These are phyloP conservation scores for Oscheius sp. DNA, from an alignment of 1,140 invertebrate genomes.

Conservation along the genomic window DNA sequence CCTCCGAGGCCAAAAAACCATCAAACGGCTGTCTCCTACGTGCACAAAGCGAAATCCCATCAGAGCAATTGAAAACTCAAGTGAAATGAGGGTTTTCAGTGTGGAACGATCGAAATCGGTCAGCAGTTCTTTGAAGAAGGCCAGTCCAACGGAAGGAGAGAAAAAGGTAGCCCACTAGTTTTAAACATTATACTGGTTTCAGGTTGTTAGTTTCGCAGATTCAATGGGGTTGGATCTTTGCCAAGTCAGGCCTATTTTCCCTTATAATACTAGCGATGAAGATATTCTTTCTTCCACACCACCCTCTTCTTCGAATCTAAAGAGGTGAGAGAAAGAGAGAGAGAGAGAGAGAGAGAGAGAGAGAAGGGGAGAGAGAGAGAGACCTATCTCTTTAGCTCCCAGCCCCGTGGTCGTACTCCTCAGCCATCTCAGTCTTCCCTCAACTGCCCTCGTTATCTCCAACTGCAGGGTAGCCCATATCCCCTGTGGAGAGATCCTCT, in stretches of 20 bases:
- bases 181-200: not conserved
- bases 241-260: slow-evolving; percentile 10
- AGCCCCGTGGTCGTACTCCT: not conserved
- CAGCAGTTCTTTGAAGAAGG: not conserved
- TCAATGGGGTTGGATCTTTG: slow-evolving; percentile 12
- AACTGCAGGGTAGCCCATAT: not conserved
- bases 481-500: not conserved
- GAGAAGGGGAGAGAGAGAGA: too few species aligned
- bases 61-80: too few species aligned
- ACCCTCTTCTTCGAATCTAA: not conserved
- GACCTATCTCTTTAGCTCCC: not conserved
- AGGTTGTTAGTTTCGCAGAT: slow-evolving; percentile 16
- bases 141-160: not conserved
- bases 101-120: not conserved
- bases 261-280: slow-evolving; percentile 6
- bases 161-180: not conserved
- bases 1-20: too few species aligned
- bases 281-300: not conserved
- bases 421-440: not conserved
- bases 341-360: not conserved
- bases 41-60: too few species aligned
- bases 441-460: slow-evolving; percentile 1
- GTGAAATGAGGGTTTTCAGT: too few species aligned
- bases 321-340: not conserved
- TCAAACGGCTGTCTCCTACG: too few species aligned